Conservation (phyloP, 2,888 invertebrate species). For the Eupithecia insigniata region DNA sequence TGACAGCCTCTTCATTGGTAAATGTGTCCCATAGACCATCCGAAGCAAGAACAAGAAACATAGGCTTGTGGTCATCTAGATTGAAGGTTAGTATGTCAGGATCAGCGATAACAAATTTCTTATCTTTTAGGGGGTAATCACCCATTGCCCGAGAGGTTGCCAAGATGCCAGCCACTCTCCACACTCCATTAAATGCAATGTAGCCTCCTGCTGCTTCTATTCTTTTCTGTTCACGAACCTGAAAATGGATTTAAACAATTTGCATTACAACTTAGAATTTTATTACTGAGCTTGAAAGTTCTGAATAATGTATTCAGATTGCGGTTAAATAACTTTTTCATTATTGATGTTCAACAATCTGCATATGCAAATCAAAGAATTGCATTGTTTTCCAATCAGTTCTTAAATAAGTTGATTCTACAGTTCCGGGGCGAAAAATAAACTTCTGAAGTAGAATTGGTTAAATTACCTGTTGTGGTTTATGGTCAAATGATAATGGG, state of each 20-base stretch:
- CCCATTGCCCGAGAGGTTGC: conserved; percentile 97
- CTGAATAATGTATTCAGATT: too few relatives aligned
- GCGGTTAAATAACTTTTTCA: too few relatives aligned
- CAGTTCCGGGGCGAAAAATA: too few relatives aligned
- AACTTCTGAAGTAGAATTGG: too few relatives aligned
- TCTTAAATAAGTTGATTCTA: too few relatives aligned
- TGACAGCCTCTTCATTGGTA: conserved; percentile 96
- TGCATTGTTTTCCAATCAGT: too few relatives aligned
- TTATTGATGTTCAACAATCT: too few relatives aligned
- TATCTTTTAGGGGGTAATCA: conserved; percentile 97
- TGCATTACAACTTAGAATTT: neutral
- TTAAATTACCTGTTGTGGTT: conserved; percentile 93
- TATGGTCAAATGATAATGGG: conserved; percentile 97
- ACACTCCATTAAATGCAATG: conserved; percentile 97
- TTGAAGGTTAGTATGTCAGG: conserved; percentile 97
- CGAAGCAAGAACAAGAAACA: conserved; percentile 95
- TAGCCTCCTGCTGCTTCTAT: conserved; percentile 98
- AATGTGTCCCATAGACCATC: conserved; percentile 99
- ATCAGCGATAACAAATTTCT: conserved; percentile 96
- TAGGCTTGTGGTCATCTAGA: conserved; percentile 92
- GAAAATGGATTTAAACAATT: conserved; percentile 20
- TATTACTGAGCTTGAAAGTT: neutral
- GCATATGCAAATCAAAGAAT: too few relatives aligned
- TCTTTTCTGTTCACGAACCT: conserved; percentile 94
- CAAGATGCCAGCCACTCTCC: conserved; percentile 97